Conservation (phyloP, 2,888 invertebrate genomes). For the Agrotis ipsilon region DNA sequence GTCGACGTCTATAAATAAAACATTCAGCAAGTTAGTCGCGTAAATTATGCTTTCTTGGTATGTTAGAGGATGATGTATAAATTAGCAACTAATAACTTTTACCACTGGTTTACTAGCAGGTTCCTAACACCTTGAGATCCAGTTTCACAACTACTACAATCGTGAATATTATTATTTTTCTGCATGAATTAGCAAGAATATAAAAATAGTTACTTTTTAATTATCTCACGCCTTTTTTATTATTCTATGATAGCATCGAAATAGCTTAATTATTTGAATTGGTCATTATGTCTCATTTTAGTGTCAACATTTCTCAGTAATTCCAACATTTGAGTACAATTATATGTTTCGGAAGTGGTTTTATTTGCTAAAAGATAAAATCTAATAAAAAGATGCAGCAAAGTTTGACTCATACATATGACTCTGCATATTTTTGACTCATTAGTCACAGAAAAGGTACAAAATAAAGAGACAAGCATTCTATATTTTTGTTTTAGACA, state of each 20-base stretch:
- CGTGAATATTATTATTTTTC: conserved; percentile 35
- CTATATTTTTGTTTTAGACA: not conserved
- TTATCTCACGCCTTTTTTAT: not conserved
- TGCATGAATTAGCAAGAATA: conserved; percentile 16
- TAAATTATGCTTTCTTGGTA: conserved; percentile 34
- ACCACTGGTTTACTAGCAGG: conserved; percentile 38
- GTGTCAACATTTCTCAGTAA: not conserved
- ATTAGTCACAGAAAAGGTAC: not conserved
- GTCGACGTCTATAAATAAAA: not conserved
- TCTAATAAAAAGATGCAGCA: not conserved
- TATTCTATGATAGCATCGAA: conserved; percentile 10
- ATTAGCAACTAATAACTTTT: conserved; percentile 54
- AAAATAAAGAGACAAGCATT: too few relatives aligned
- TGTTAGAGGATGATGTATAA: conserved; percentile 35
- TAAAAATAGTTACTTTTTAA: conserved; percentile 33
- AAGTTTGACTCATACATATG: conserved; percentile 1
- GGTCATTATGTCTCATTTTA: not conserved
- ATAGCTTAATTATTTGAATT: conserved; percentile 4
- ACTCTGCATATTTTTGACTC: not conserved
- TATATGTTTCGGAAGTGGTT: not conserved
- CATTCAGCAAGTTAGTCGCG: not conserved
- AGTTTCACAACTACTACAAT: conserved; percentile 41
- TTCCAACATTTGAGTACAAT: conserved; percentile 9
- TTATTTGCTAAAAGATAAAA: conserved; percentile 19
- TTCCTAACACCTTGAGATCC: conserved; percentile 44